Conservation (phyloP, 1,140 invertebrate species). For the Trichonephila clavipes region DNA sequence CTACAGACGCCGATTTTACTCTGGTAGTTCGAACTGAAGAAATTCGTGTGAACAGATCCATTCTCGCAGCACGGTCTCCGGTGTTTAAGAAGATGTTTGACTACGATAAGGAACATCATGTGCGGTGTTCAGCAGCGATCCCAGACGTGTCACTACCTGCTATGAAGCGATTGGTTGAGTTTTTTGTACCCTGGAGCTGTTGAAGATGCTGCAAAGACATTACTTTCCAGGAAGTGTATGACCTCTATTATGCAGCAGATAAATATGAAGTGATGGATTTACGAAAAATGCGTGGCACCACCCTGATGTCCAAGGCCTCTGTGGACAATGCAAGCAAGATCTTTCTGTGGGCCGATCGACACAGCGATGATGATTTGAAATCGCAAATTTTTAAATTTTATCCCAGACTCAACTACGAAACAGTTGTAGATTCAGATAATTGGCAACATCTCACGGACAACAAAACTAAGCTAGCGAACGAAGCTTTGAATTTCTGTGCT, state of each 20-base stretch:
- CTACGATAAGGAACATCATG: background rate
- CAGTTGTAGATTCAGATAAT: too few relatives aligned
- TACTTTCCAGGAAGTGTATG: background rate
- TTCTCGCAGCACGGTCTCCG: background rate
- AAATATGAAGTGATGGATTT: too few relatives aligned
- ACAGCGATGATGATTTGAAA: background rate
- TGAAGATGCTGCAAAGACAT: background rate
- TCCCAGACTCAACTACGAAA: background rate
- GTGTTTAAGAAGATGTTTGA: slow-evolving; percentile 7
- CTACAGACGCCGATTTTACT: background rate
- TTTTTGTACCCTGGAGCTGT: background rate
- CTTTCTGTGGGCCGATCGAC: too few relatives aligned
- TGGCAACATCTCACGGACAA: too few relatives aligned
- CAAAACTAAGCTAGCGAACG: too few relatives aligned
- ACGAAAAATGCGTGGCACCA: too few relatives aligned
- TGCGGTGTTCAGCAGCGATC: background rate
- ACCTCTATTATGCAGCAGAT: slow-evolving; percentile 1
- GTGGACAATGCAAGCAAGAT: too few relatives aligned
- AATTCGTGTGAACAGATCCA: background rate
- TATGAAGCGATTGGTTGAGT: background rate
- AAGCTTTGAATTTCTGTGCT: too few relatives aligned
- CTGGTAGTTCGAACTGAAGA: background rate
- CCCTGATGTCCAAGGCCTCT: too few relatives aligned
- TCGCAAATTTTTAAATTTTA: background rate
- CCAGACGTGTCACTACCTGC: background rate